Conservation (phyloP, 2,113 vertebrate genomes). For the Nothocercus nigrocapillus region DNA sequence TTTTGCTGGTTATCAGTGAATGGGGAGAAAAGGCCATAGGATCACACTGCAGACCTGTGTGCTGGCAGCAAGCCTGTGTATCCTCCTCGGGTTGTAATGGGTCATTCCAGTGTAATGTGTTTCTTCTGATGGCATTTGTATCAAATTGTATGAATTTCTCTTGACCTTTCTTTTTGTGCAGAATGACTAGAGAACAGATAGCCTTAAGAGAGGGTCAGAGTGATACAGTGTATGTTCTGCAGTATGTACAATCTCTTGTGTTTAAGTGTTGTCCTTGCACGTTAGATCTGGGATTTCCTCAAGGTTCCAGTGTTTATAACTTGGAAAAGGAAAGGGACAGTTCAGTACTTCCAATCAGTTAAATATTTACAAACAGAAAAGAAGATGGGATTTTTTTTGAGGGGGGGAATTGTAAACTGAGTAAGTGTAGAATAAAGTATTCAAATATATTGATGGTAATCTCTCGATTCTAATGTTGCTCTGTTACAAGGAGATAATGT, state of each 20-base stretch:
- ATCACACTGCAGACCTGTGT: neutral
- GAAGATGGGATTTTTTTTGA: neutral
- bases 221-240: neutral
- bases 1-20: neutral
- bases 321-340: neutral
- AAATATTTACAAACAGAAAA: neutral
- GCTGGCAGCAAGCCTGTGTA: neutral
- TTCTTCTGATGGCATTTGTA: neutral
- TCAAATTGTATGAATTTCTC: neutral
- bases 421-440: neutral
- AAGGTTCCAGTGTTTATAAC: neutral
- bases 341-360: neutral
- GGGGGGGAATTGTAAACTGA: rapidly evolving
- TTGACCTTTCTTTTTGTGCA: rapidly evolving
- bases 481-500: neutral
- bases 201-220: neutral
- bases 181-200: neutral
- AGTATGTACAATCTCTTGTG: rapidly evolving
- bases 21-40: neutral
- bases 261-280: neutral
- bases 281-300: rapidly evolving
- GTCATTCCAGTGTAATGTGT: neutral
- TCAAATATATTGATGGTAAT: neutral
- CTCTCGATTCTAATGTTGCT: neutral
- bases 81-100: neutral